Base-by-base conservation (phyloP, 2,888 invertebrate genomes). In the Tanypteryx hageni region DNA sequence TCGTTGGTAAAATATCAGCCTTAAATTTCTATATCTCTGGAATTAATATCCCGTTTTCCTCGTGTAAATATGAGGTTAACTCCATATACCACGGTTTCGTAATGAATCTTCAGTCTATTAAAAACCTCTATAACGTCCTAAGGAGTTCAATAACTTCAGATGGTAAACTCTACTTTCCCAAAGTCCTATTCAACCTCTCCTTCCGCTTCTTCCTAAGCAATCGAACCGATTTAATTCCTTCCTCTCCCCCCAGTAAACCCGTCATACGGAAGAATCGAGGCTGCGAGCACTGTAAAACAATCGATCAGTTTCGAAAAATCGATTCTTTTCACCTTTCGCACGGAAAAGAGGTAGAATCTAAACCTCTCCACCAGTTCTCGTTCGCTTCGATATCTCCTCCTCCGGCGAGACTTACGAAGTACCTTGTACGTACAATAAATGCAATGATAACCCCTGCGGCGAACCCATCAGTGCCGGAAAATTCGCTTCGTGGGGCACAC, bases 401-500 rank as follows among this genome's bases (percentile, higher is more conserved):
- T 76, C 27, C 76, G 76, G 76, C 76, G 22, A 76, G 76, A 76
- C 76, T 76, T 76, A 76, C 18, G 76, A 76, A n/a, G 76, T 76
- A n/a, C 11, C 76, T 76, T 27, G 76, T 13, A 76, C 76, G 18
- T 68, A 68, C 68, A 27, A 27, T 14, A 76, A 76, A 76, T 76
- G 76, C 76, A 76, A 27, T 22, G 76, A 22, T 76, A 76, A 76
- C 76, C 76, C 76, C 76, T 44, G 76, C 76, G 27, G 76, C 76
- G 76, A 76, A 27, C 27, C 76, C 76, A 76, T 76, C 76, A 76
- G 76, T 76, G 76, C 76, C 76, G 76, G 76, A 76, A 76, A 76
- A 76, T 76, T 76, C 27, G 22, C 76, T 27, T n/a, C 68, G 68
- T 68, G 68, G 68, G 22, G 76, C 76, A 27, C 76, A 76, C 27